Evolutionary conservation across 2,888 invertebrate species (phyloP).

Genomic region (Eilema sororculum): DNA sequence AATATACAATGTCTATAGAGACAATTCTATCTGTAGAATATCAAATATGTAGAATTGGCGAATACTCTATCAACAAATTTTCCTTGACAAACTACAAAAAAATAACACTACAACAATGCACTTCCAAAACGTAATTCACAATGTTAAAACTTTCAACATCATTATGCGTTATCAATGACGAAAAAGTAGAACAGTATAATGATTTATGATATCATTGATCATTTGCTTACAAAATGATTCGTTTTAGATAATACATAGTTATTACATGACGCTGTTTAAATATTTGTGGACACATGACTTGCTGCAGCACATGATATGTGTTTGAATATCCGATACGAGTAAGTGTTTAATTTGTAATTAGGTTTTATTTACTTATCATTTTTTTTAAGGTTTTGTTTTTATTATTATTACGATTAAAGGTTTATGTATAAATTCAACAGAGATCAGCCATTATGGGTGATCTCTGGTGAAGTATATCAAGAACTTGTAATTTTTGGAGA

Average conservation of each 20-base stretch:
- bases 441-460: not conserved
- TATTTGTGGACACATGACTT: conserved; percentile 71
- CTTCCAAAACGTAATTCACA: not conserved
- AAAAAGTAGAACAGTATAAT: not conserved
- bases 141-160: not conserved
- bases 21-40: no score
- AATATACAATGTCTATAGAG: no score
- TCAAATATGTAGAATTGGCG: no score
- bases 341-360: conserved; percentile 33
- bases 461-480: no score
- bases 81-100: not conserved
- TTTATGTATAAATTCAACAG: not conserved
- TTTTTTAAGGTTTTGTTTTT: not conserved
- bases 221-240: conserved; percentile 20
- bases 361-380: conserved; percentile 23
- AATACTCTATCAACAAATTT: not conserved
- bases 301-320: conserved; percentile 44
- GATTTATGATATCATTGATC: conserved; percentile 15
- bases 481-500: no score
- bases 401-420: not conserved
- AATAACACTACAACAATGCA: not conserved
- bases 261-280: conserved; percentile 66
- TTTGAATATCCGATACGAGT: conserved; percentile 61
- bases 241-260: conserved; percentile 35
- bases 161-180: not conserved